Evolutionary conservation across 2,888 invertebrate genomes (phyloP), one percentile per base, ranked within the genome.

Genomic region (Ophion ventricosus): DNA sequence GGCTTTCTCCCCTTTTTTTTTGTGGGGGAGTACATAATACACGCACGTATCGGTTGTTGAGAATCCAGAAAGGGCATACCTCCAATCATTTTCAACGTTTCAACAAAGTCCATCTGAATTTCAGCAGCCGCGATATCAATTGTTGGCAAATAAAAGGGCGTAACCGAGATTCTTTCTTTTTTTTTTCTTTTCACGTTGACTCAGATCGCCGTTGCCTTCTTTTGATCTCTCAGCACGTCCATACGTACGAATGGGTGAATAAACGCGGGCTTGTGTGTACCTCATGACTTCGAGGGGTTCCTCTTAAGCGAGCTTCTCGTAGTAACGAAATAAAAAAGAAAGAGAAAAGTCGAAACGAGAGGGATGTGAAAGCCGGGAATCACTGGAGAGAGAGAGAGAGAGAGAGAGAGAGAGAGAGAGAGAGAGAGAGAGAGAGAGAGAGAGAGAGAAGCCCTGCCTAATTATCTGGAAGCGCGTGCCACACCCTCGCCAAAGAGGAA

Each of bases 401-500:
- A 86, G 85, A 84, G 79, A 86, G 85, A 84, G 79, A 86, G 85
- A 84, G 79, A 86, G 85, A 84, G 79, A 86, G 78, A 81, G 85
- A 87, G 78, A 81, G 85, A 87, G 78, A 81, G 85, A 87, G 78
- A 81, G 85, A 87, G 78, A 81, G 85, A 87, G 78, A 81, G 85
- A 87, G 78, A 81, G 85, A 87, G 85, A 84, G 79, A 86, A 86
- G 85, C 87, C 86, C 83, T 89, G 90, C 86, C 90, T 90, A 91
- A 91, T 91, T 89, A 89, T 89, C 88, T 87, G 87, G 87, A 88
- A 87, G 87, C 86, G 88, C 84, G 87, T 83, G 86, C 84, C 86
- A 87, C 87, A 88, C 89, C 88, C 88, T 88, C 87, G 80, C 87
- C 72, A 40, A 80, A 73, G 81, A 83, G 81, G 75, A 82, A 78